phyloP scores from a whole-genome alignment of 2,888 invertebrate genomes.

The Morpho achilles region DNA sequence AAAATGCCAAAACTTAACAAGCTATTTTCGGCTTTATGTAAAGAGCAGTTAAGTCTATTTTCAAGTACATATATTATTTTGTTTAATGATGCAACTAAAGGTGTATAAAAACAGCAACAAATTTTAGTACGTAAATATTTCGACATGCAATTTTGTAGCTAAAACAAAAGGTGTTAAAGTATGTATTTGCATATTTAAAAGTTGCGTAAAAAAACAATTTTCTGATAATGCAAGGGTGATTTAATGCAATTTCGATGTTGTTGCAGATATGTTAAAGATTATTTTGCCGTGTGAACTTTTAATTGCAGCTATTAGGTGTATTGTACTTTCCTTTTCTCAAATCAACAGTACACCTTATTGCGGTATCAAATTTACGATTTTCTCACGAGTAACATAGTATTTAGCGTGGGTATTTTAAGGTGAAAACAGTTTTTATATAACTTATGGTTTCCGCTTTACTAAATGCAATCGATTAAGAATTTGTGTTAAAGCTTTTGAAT shows the following conservation, averaged over 20 bases:
- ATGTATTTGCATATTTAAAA: background rate
- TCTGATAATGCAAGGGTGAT: background rate
- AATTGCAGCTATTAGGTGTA: background rate
- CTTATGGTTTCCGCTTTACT: too few species aligned
- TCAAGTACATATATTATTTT: background rate
- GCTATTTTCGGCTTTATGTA: background rate
- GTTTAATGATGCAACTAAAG: slow-evolving; percentile 1
- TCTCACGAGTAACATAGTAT: background rate
- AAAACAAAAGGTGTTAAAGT: background rate
- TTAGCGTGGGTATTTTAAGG: too few species aligned
- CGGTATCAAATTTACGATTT: slow-evolving; percentile 3
- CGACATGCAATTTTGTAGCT: background rate
- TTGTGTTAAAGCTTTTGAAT: too few species aligned
- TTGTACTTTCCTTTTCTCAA: slow-evolving; percentile 10
- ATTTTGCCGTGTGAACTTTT: slow-evolving; percentile 2
- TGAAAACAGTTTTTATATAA: too few species aligned
- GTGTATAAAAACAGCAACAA: background rate
- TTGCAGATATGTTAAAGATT: background rate
- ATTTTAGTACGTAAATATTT: background rate
- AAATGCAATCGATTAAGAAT: too few species aligned
- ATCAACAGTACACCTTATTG: slow-evolving; percentile 4
- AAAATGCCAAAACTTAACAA: background rate
- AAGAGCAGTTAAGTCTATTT: background rate
- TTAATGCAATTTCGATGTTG: slow-evolving; percentile 4
- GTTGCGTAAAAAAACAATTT: slow-evolving; percentile 2